Base-by-base conservation (phyloP, 2,113 vertebrate genomes). In the Pampusana beccarii region DNA sequence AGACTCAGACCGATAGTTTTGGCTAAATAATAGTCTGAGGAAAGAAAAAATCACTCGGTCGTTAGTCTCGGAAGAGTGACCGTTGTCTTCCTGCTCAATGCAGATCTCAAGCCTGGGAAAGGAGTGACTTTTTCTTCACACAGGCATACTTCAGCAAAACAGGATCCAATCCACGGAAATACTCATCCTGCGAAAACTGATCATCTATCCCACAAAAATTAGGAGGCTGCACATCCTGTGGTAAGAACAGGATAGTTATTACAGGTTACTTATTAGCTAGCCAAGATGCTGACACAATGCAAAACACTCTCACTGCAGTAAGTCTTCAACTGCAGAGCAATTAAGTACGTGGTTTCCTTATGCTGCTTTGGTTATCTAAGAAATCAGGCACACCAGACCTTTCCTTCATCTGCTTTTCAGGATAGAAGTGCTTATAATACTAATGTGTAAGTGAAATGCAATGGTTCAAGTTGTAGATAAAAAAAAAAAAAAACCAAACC, bases 201-300 rank as follows among this genome's bases (percentile, higher is more conserved):
- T 90, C 72, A 86, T 78, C 61, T 62, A 61, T 40, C 57, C 93
- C 36, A 0, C 85, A 93, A 87, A 93, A 93, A 85, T 89, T 51
- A 93, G 88, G 80, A 96, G 86, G 62, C 74, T 93, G 70, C 83
- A 96, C 80, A 94, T 96, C 93, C 95, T 95, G 88, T 92, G 92
- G 93, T 62, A 81, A 86, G 77, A 84, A 69, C 66, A 82, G 38
- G 80, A 88, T 74, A 67, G 73, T 84, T 95, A 89, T 95, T 96
- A 86, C 93, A 96, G 86, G 86, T 96, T 97, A 69, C 61, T 88
- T 94, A 91, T 79, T 89, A 93, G 42, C 80, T 60, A 50, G 77
- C 77, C 88, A 92, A 92, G 92, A 88, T 3, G 86, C 93, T 96
- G 95, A 95, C 90, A 60, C 90, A n/a, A 25, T 5, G 42, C 70